Conservation (phyloP, 2,113 vertebrate species). For the Syngnathus typhle region DNA sequence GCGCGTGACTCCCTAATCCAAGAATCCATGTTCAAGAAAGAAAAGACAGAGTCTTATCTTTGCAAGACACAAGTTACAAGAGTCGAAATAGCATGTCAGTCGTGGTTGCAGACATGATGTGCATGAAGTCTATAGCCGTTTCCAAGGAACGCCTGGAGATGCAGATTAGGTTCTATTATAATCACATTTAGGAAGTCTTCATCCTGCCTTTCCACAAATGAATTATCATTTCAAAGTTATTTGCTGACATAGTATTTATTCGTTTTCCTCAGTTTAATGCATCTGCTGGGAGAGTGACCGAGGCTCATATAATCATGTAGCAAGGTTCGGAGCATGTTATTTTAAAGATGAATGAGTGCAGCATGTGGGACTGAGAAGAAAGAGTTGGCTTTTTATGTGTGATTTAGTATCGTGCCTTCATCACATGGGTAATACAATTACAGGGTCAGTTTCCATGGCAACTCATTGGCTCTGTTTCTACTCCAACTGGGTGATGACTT, state of each 20-base stretch:
- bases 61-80: neutral
- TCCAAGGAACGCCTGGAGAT: neutral
- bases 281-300: too few species aligned
- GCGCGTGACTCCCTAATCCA: neutral
- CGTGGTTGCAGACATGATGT: neutral
- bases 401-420: constrained; percentile 19
- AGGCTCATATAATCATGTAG: too few species aligned
- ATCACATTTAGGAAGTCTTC: neutral
- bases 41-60: constrained; percentile 5
- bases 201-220: neutral
- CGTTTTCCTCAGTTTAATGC: neutral
- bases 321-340: neutral
- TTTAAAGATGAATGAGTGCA: neutral
- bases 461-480: constrained; percentile 36
- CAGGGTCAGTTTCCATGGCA: constrained; percentile 59
- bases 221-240: constrained; percentile 12
- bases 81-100: neutral
- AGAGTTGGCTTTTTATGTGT: constrained; percentile 2
- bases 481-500: constrained; percentile 37
- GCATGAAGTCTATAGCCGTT: neutral
- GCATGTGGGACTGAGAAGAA: neutral
- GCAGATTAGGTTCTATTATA: constrained; percentile 2
- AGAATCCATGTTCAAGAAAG: neutral
- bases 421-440: constrained; percentile 53
- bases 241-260: neutral